These are phyloP conservation scores for Blennius ocellaris DNA, from an alignment of 2,113 vertebrate genomes.

Conservation along the genomic window DNA sequence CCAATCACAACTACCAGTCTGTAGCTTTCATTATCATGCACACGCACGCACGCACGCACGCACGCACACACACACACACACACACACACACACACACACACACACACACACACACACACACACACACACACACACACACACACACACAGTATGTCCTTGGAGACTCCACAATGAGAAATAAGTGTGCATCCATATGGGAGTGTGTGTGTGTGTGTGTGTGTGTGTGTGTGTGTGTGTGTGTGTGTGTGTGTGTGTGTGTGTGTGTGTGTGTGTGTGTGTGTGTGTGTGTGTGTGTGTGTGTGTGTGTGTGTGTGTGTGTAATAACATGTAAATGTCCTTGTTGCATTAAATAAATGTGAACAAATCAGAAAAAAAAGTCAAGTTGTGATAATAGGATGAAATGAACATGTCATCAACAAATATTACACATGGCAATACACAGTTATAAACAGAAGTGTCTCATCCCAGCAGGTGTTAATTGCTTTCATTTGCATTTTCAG, in stretches of 20 bases:
- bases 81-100: slow-evolving; percentile 2
- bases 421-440: not conserved
- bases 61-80: slow-evolving; percentile 26
- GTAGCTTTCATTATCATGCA: slow-evolving; percentile 70
- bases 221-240: slow-evolving; percentile 22
- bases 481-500: slow-evolving; percentile 1
- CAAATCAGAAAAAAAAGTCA: not conserved
- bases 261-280: too few species aligned
- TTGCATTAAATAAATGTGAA: slow-evolving; percentile 8
- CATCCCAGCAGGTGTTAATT: not conserved
- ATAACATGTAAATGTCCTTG: slow-evolving; percentile 21
- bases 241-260: slow-evolving; percentile 20
- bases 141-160: slow-evolving; percentile 32
- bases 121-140: slow-evolving; percentile 16
- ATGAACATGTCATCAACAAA: not conserved
- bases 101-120: slow-evolving; percentile 37
- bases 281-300: too few species aligned
- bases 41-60: slow-evolving; percentile 29
- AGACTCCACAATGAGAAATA: slow-evolving; percentile 14
- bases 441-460: slow-evolving; percentile 20
- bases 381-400: not conserved
- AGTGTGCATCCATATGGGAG: not conserved
- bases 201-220: not conserved
- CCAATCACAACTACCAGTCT: slow-evolving; percentile 69
- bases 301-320: too few species aligned